Conservation (phyloP, 2,888 invertebrate genomes). For the Gari tellinella region DNA sequence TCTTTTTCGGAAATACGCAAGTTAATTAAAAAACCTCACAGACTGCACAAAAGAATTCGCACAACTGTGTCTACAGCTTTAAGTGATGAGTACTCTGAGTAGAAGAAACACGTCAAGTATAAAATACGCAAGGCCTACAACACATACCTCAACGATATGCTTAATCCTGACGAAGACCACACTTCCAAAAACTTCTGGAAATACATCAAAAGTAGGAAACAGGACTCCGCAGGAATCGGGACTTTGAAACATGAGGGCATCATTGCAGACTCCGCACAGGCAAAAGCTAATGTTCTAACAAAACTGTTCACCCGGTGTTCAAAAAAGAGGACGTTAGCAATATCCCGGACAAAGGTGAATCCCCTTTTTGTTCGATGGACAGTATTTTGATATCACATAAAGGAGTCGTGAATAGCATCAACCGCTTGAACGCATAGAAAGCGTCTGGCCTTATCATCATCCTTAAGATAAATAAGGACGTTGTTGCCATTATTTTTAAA, state of each 20-base stretch:
- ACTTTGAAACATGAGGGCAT: slow-evolving; percentile 1
- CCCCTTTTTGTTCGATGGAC: too few relatives aligned
- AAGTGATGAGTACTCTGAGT: neutral
- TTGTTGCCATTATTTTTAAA: too few relatives aligned
- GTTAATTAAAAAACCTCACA: too few relatives aligned
- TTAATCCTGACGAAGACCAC: slow-evolving; percentile 4
- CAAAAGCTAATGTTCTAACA: neutral
- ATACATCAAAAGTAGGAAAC: slow-evolving; percentile 8
- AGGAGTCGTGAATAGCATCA: too few relatives aligned
- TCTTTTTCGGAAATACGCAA: too few relatives aligned
- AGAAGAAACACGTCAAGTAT: slow-evolving; percentile 3
- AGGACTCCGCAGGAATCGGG: slow-evolving; percentile 1
- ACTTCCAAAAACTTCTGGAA: slow-evolving; percentile 7
- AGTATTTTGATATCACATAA: too few relatives aligned
- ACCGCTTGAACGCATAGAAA: too few relatives aligned
- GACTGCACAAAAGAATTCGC: slow-evolving; percentile 1
- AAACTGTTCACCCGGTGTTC: neutral
- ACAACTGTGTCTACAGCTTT: neutral
- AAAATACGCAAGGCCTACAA: neutral
- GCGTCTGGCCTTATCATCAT: too few relatives aligned
- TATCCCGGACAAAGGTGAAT: too few relatives aligned
- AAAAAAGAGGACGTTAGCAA: too few relatives aligned
- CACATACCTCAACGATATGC: slow-evolving; percentile 8
- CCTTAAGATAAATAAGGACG: too few relatives aligned
- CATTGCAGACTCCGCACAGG: neutral